These are phyloP conservation scores for Bos taurus DNA, from an alignment of 2,113 vertebrate genomes.

Conservation along the genomic window ARS-UCD2.0 NC_037330.1:52762501-52763000, in stretches of 20 bases:
- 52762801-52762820: slow-evolving; percentile 83
- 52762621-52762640: slow-evolving; percentile 86
- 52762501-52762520: slow-evolving; percentile 85
- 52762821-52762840: slow-evolving; percentile 76
- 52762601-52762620: slow-evolving; percentile 82
- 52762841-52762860: slow-evolving; percentile 80
- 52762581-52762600: slow-evolving; percentile 85
- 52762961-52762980: slow-evolving; percentile 60
- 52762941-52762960: slow-evolving; percentile 66
- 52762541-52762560: slow-evolving; percentile 86
- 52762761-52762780: slow-evolving; percentile 92
- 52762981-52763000: not conserved
- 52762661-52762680: slow-evolving; percentile 90
- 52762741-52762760: slow-evolving; percentile 86
- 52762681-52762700: slow-evolving; percentile 91
- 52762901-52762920: slow-evolving; percentile 44
- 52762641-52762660: slow-evolving; percentile 89
- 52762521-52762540: slow-evolving; percentile 86
- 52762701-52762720: slow-evolving; percentile 90
- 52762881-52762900: slow-evolving; percentile 76
- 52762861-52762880: slow-evolving; percentile 74
- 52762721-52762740: slow-evolving; percentile 88
- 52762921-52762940: slow-evolving; percentile 75
- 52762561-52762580: slow-evolving; percentile 86
- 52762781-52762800: slow-evolving; percentile 85